A percentile compares a stretch with the other conserved stretches of the same genome.
phyloP scores from a whole-genome alignment of 1,140 invertebrate genomes.

The Caerostris extrusa region DNA sequence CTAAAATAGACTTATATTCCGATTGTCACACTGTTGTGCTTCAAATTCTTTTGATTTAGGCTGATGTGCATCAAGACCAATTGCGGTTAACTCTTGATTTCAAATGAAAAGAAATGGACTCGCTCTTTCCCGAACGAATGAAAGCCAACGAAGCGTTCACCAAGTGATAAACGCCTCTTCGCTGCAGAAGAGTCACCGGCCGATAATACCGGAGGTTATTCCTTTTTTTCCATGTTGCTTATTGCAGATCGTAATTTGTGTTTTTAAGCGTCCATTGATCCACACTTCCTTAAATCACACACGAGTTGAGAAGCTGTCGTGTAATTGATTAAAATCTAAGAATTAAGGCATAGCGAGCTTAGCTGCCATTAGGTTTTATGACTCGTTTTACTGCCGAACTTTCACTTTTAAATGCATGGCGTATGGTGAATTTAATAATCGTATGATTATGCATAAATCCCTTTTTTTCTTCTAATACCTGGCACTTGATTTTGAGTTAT shows the following conservation, averaged over 20 bases:
- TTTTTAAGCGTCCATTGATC: neutral
- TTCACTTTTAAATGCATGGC: too few species aligned
- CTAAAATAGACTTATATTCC: neutral
- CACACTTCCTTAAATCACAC: neutral
- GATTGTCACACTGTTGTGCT: neutral
- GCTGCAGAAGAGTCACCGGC: neutral
- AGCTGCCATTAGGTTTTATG: too few species aligned
- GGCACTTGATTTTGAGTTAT: too few species aligned
- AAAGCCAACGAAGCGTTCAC: neutral
- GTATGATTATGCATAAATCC: too few species aligned
- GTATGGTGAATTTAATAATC: too few species aligned
- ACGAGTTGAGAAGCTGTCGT: too few species aligned
- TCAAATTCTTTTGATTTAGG: neutral
- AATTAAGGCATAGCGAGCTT: too few species aligned
- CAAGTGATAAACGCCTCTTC: slow-evolving; percentile 4
- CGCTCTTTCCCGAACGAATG: neutral
- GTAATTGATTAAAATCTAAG: too few species aligned
- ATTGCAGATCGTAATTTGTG: slow-evolving; percentile 23
- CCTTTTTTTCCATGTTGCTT: neutral
- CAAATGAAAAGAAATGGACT: neutral
- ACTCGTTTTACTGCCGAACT: too few species aligned
- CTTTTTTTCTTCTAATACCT: too few species aligned
- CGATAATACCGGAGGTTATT: slow-evolving; percentile 7
- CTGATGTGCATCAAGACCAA: neutral
- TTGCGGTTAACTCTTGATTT: neutral